Percentiles rank a stretch among this genome's conserved stretches.
Evolutionary conservation across 2,113 vertebrate species (phyloP).

Genomic region (Colius striatus): DNA sequence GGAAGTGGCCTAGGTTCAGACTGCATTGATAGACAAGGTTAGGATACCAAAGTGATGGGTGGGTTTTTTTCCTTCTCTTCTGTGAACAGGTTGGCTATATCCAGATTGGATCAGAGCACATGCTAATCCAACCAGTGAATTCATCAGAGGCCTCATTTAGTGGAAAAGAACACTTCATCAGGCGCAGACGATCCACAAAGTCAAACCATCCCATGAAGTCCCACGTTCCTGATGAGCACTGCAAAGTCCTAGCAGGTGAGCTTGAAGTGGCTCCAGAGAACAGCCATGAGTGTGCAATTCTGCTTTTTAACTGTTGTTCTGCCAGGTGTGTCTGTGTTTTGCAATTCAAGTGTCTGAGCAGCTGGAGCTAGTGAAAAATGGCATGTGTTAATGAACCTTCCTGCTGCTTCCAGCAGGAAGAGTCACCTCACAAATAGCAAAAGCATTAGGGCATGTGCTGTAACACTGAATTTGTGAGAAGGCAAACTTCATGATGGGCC

Average conservation of each 20-base stretch:
- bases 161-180: constrained; percentile 83
- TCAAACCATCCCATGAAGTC: background rate
- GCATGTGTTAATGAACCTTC: background rate
- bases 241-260: constrained; percentile 87
- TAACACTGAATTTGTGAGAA: background rate
- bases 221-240: constrained; percentile 47
- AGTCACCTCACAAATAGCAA: background rate
- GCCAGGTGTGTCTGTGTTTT: background rate
- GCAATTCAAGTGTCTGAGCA: background rate
- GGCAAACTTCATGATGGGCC: background rate
- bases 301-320: background rate
- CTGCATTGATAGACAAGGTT: background rate
- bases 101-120: constrained; percentile 83
- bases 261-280: background rate
- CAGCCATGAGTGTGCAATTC: background rate
- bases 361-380: background rate
- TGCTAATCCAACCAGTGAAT: constrained; percentile 88
- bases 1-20: background rate
- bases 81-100: constrained; percentile 87
- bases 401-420: background rate
- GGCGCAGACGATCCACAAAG: constrained; percentile 69
- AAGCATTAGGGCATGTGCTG: background rate
- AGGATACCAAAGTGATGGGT: background rate
- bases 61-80: background rate
- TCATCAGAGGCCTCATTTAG: constrained; percentile 76